Conservation (phyloP, 1,140 invertebrate genomes). For the Mizuhopecten yessoensis region DNA sequence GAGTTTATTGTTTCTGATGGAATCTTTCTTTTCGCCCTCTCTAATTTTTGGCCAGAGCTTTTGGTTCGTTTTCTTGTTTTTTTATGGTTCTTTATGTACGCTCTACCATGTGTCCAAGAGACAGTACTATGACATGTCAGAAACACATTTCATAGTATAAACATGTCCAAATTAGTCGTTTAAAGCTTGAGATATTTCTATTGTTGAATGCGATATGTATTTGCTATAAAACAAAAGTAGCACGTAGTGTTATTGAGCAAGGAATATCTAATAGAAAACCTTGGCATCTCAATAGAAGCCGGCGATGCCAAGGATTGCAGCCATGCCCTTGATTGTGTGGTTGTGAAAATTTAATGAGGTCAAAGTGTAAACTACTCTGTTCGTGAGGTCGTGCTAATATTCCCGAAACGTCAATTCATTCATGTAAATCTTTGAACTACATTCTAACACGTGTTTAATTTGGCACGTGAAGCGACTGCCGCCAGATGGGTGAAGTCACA, state of each 20-base stretch:
- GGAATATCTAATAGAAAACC: no score
- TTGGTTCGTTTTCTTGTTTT: background rate
- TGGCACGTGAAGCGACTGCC: background rate
- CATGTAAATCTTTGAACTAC: background rate
- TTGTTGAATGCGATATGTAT: no score
- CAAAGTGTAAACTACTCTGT: background rate
- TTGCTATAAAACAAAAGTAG: background rate
- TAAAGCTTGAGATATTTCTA: background rate
- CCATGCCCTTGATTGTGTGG: background rate
- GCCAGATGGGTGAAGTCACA: background rate
- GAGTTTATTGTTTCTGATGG: background rate
- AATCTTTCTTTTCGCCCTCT: background rate
- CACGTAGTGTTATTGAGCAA: no score
- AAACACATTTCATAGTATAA: background rate
- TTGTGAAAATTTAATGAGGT: background rate
- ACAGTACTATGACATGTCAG: background rate
- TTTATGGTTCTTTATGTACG: background rate
- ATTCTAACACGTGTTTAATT: constrained; percentile 7
- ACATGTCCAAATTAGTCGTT: background rate
- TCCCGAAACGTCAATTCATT: background rate
- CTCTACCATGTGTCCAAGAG: background rate
- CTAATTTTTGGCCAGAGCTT: background rate
- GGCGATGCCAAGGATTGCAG: background rate
- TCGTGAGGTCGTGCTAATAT: background rate
- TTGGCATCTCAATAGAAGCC: background rate